phyloP scores from a whole-genome alignment of 2,797 vertebrate species.

The Clamator glandarius region DNA sequence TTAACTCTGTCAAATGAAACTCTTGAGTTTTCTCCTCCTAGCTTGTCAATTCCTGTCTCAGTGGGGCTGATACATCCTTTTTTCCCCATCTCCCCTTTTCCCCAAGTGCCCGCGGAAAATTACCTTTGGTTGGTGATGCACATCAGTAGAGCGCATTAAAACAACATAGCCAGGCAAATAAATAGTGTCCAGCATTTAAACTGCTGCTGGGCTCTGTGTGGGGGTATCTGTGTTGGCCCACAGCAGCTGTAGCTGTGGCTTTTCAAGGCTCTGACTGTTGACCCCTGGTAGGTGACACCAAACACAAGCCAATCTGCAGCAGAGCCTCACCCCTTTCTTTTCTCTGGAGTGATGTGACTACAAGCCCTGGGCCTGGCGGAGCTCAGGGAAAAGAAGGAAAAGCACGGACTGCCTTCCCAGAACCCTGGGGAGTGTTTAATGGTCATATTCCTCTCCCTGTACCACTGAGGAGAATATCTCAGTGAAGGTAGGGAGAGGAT shows the following conservation, averaged over 20 bases:
- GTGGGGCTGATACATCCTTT: neutral
- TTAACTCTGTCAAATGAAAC: slow-evolving; percentile 23
- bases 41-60: neutral
- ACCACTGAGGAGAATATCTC: neutral
- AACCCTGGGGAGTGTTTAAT: neutral
- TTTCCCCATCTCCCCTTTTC: neutral
- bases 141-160: neutral
- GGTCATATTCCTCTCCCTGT: accelerated
- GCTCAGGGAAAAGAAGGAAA: neutral
- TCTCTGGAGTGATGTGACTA: neutral
- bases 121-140: neutral
- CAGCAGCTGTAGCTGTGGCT: neutral
- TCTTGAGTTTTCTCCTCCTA: neutral
- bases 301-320: neutral
- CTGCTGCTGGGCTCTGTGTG: neutral
- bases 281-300: neutral
- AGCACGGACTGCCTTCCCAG: neutral
- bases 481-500: neutral
- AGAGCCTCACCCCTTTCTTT: neutral
- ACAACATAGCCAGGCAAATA: neutral
- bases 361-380: neutral
- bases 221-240: neutral
- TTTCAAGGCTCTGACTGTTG: neutral
- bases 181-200: neutral
- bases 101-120: neutral